These are phyloP conservation scores for Corapipo altera DNA, from an alignment of 2,113 vertebrate genomes.

Conservation along the genomic window DNA sequence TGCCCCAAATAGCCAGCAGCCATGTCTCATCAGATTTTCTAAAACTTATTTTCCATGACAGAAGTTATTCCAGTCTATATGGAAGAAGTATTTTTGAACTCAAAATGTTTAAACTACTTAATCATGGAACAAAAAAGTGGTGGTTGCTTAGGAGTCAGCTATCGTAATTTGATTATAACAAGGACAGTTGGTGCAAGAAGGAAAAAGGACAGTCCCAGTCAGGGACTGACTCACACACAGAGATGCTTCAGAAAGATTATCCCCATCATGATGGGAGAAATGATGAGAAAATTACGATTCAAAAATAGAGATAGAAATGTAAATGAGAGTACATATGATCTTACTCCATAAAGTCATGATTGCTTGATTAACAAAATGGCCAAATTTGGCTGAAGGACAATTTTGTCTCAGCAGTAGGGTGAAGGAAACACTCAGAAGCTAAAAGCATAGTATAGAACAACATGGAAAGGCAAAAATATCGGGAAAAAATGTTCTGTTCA, in stretches of 20 bases:
- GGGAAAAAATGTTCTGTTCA: background rate
- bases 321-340: background rate
- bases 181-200: background rate
- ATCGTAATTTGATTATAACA: background rate
- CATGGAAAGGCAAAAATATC: background rate
- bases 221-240: background rate
- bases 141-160: background rate
- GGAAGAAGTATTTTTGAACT: background rate
- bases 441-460: background rate
- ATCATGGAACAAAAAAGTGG: background rate
- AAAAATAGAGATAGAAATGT: constrained; percentile 6
- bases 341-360: background rate
- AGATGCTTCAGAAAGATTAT: background rate
- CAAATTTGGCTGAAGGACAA: background rate
- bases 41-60: background rate
- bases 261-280: background rate
- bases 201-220: background rate
- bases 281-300: background rate
- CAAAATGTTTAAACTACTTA: background rate
- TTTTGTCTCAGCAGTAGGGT: background rate
- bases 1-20: background rate
- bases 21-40: background rate
- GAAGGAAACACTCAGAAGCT: background rate
- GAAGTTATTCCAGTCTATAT: background rate
- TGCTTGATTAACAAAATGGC: constrained; percentile 26